These are phyloP conservation scores for Acrossocheilus fasciatus DNA, from an alignment of 2,797 vertebrate genomes.

Conservation along the genomic window DNA sequence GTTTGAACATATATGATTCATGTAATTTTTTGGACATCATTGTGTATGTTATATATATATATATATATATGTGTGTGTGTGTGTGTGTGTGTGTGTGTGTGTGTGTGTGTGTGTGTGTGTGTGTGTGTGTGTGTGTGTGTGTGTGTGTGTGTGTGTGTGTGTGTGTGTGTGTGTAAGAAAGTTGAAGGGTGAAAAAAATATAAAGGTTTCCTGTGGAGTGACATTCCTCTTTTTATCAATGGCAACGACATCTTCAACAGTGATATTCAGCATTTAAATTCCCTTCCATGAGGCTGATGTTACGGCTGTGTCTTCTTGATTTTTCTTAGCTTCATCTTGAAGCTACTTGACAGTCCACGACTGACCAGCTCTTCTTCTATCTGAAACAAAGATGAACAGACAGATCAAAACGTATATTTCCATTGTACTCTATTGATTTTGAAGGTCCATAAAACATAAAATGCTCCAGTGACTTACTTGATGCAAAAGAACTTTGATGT, in stretches of 20 bases:
- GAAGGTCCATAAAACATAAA: not conserved
- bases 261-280: not conserved
- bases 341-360: not conserved
- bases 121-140: too few relatives aligned
- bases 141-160: too few relatives aligned
- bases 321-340: not conserved
- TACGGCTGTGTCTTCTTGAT: not conserved
- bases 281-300: not conserved
- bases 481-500: not conserved
- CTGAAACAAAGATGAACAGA: not conserved
- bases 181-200: too few relatives aligned
- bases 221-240: not conserved
- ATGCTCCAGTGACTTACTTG: not conserved
- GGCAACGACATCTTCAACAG: not conserved
- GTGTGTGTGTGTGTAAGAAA: too few relatives aligned
- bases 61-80: too few relatives aligned
- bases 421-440: not conserved
- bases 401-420: not conserved
- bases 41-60: too few relatives aligned
- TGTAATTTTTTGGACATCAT: too few relatives aligned
- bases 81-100: too few relatives aligned
- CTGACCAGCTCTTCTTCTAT: not conserved
- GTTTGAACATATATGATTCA: too few relatives aligned
- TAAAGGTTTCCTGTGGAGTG: too few relatives aligned
- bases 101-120: too few relatives aligned